Conservation (phyloP, 2,888 invertebrate species). For the Strigamia maritima region DNA sequence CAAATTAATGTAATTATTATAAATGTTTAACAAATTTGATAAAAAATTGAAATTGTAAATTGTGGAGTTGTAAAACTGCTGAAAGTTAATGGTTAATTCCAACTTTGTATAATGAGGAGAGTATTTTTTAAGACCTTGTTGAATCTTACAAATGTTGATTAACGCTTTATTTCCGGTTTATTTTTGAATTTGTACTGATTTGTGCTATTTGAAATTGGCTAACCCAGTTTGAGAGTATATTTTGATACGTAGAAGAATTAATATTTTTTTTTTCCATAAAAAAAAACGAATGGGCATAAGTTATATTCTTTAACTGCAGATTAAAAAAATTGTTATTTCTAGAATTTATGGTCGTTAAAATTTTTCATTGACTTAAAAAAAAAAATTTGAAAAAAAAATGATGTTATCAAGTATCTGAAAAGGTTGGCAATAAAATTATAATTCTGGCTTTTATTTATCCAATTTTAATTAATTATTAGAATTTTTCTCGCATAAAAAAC, state of each 20-base stretch:
- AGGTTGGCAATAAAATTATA: constrained; percentile 25
- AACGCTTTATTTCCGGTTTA: not conserved
- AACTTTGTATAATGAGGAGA: not conserved
- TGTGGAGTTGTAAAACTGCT: not conserved
- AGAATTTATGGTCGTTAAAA: constrained; percentile 3
- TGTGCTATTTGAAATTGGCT: not conserved
- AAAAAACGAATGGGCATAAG: not conserved
- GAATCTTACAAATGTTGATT: not conserved
- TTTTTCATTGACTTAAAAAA: not conserved
- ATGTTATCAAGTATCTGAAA: not conserved
- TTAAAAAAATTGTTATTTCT: constrained; percentile 13
- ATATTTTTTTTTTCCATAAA: not conserved
- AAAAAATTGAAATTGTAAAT: not conserved
- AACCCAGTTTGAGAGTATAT: constrained; percentile 10
- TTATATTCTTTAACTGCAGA: not conserved
- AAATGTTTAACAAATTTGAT: not conserved
- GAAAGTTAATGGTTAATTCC: not conserved
- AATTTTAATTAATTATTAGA: too few species aligned
- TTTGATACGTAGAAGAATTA: not conserved
- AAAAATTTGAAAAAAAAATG: too few species aligned
- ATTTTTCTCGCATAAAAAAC: too few species aligned
- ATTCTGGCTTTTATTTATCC: not conserved
- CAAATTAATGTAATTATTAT: not conserved
- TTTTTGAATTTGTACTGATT: not conserved
- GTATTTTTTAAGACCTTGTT: constrained; percentile 8